Base-by-base conservation (phyloP, 2,888 invertebrate species). In the Mellilla xanthometata region DNA sequence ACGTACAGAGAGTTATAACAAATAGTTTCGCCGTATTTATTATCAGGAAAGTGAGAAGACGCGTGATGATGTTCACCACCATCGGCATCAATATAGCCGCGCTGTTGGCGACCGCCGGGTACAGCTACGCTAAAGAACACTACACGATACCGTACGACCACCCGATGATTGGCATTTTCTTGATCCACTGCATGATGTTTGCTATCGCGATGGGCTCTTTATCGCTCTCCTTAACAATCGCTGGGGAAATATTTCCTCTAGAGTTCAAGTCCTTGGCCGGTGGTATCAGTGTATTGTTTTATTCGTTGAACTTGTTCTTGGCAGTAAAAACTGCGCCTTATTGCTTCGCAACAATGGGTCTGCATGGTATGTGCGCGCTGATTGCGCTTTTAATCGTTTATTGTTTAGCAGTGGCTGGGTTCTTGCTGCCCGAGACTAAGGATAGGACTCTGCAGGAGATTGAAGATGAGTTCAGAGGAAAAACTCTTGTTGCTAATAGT, bases 201-300 rank as follows among this genome's bases (percentile, higher is more conserved):
- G 43, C 51, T 5, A 36, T 51, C 6, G 47, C 51, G 6, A 51
- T 42, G 2, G 51, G 51, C 0, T 34, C 50, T 0, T 15, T 91
- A 2, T 91, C 93, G 0, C 60, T 93, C 32, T 92, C 92, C 0
- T 93, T 93, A 84, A 89, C 92, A 9, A 87, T 93, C 77, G 90
- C 92, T 42, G 93, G 93, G 0, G 93, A 94, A 67, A 71, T 93
- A 0, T 93, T 92, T 54, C 85, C 93, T 2, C 76, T 87, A 22
- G 78, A 81, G 12, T 84, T 82, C 26, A 81, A 91, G 12, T 92
- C 91, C 7, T 62, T 91, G 0, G 92, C 92, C 12, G 61, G 67
- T 1, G 62, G 62, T 0, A 53, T 71, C 4, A 64, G 80, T 22
- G 74, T 80, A 0, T 50, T 84, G 2, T 76, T 77, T 47, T 63